Base-by-base conservation (phyloP, 2,888 invertebrate species). In the Euplexia lucipara region DNA sequence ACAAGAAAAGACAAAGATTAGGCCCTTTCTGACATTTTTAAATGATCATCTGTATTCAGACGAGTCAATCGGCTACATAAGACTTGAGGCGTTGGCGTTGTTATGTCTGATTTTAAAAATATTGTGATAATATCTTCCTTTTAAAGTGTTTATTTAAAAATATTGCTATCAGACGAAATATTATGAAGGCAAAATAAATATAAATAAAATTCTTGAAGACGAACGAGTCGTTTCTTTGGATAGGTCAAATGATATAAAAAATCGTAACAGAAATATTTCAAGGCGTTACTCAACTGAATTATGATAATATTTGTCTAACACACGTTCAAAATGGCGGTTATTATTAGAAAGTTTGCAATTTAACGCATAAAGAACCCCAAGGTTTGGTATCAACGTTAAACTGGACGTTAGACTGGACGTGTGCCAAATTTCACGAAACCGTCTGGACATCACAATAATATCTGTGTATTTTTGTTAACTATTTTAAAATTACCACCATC, bases 381-480 rank as follows among this genome's bases (percentile, higher is more conserved):
- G 92, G 91, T 88, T 88, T 84, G 78, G 81, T 83, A 85, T 74
- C 75, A 82, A 83, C 83, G 79, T 78, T 80, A 62, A 66, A 53
- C 84, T 91, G 92, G 91, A 83, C 83, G 79, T 78, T 80, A 62
- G 68, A 53, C 84, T 91, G 92, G 91, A 86, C 10, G 6, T 1
- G 20, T 48, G 92, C 92, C 93, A 93, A 88, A 75, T 83, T 83
- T 84, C 76, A 75, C 83, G 78, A 86, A 86, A 87, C 70, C 35
- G 79, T 72, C 85, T 90, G 89, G 88, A 87, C 83, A 87, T 82
- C 83, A 85, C 85, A 88, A 86, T 86, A 83, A 87, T 86, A 82
- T 80, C 67, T 80, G 83, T 86, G 83, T 89, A 90, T 90, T 91
- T 90, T 87, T 70, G 83, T 81, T 82, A 83, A 83, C 82, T 77